phyloP scores from a whole-genome alignment of 2,113 vertebrate genomes.

The Elanoides forficatus region DNA sequence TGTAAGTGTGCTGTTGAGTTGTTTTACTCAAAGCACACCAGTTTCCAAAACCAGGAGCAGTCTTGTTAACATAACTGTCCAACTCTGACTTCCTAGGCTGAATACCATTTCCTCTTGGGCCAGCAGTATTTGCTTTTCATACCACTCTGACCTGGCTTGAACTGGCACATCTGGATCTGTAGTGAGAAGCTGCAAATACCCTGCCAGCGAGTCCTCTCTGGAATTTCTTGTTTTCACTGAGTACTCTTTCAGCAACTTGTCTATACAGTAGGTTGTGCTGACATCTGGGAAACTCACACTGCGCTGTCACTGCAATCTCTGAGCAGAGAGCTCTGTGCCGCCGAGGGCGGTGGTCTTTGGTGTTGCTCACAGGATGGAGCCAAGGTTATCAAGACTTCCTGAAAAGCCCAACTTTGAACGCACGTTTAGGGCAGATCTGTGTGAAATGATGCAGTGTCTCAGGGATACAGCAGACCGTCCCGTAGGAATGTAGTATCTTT shows the following conservation, averaged over 20 bases:
- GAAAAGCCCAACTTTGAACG: not conserved
- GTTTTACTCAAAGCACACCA: not conserved
- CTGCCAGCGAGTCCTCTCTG: not conserved
- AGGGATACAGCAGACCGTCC: rapidly evolving
- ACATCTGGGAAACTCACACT: not conserved
- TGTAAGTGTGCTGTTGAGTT: not conserved
- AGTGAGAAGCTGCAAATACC: not conserved
- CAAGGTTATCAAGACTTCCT: not conserved
- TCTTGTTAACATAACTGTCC: not conserved
- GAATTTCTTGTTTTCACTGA: not conserved
- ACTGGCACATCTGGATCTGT: not conserved
- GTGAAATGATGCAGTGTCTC: not conserved
- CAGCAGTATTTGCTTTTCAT: not conserved
- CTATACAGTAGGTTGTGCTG: too few relatives aligned
- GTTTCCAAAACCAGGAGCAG: not conserved
- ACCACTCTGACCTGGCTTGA: slow-evolving; percentile 14
- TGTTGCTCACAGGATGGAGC: not conserved
- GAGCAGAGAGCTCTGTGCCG: not conserved
- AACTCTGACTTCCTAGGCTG: not conserved
- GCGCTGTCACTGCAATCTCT: not conserved
- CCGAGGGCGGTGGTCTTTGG: not conserved
- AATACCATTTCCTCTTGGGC: not conserved
- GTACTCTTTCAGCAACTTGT: not conserved
- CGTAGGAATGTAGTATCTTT: not conserved
- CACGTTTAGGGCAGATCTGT: not conserved